Percentiles rank a stretch among this genome's conserved stretches.
These are phyloP conservation scores for Drosophila littoralis DNA, from an alignment of 1,140 invertebrate genomes.

Conservation along the genomic window DNA sequence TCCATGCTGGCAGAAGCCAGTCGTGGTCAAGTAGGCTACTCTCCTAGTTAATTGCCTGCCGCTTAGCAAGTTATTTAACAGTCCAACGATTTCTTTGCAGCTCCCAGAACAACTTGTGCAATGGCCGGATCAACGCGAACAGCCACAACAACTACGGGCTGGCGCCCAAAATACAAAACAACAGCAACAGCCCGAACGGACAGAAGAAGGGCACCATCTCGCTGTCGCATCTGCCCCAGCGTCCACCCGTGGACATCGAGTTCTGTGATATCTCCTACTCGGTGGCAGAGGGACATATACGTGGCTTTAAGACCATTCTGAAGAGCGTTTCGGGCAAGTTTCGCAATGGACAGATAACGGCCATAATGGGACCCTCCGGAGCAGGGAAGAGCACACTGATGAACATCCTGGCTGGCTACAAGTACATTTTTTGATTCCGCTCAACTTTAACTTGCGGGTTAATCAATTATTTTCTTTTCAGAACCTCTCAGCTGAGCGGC, in stretches of 20 bases:
- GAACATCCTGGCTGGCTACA: slow-evolving; percentile 95
- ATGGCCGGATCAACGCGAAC: slow-evolving; percentile 87
- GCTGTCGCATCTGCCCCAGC: slow-evolving; percentile 91
- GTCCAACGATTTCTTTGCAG: slow-evolving; percentile 78
- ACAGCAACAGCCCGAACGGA: slow-evolving; percentile 86
- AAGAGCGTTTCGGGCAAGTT: slow-evolving; percentile 94
- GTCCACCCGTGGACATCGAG: slow-evolving; percentile 94
- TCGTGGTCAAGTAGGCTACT: slow-evolving; percentile 50
- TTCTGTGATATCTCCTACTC: slow-evolving; percentile 94
- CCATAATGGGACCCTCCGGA: slow-evolving; percentile 97
- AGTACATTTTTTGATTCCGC: slow-evolving; percentile 86
- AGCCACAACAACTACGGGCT: slow-evolving; percentile 80
- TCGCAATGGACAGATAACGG: slow-evolving; percentile 91
- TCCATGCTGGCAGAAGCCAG: slow-evolving; percentile 39
- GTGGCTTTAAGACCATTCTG: slow-evolving; percentile 92
- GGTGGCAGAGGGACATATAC: slow-evolving; percentile 91
- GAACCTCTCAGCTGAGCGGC: slow-evolving; percentile 90
- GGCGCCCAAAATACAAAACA: slow-evolving; percentile 88
- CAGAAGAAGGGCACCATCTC: slow-evolving; percentile 87
- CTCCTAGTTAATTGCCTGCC: neutral
- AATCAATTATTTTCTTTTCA: slow-evolving; percentile 79
- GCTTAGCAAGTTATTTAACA: neutral
- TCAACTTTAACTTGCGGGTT: neutral
- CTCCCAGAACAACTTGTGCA: slow-evolving; percentile 89
- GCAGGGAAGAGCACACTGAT: slow-evolving; percentile 96